Evolutionary conservation across 30 jellyfish, hydroid and myxozoan genomes (phyloP), one percentile per base, ranked within the genome.

Genomic region (Chironex yamaguchii): DNA sequence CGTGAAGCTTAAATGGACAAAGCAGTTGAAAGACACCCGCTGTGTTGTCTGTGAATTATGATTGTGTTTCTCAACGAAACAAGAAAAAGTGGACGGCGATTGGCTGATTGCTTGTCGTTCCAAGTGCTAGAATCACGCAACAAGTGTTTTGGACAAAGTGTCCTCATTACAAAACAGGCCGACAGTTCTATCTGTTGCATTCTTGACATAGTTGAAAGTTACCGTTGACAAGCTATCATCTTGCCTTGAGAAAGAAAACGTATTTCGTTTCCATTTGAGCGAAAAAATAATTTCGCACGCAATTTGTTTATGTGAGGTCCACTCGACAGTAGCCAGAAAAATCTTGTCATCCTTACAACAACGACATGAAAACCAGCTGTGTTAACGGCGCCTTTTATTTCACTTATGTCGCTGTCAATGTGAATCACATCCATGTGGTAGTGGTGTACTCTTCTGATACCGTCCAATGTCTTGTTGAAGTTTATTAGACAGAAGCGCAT

Each of bases 91-190:
- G 49, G 42, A 68, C 80, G 89, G 91, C 69, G 89, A 88, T 88
- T 88, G 96, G 96, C 36, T 33, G 32, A 35, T 13, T 54, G 71
- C 96, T 74, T 88, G 96, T 88, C 96, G 62, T 52, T 77, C 79
- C 58, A 81, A 88, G 89, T 88, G 96, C 79, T 88, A 53, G 70
- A 74, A 88, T 88, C 96, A 88, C 96, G 96, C 96, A 88, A 88
- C 96, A 82, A 74, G 92, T 88, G 92, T 79, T 88, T 64, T 9
- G 96, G 71, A 88, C 96, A 88, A 88, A 42, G 58, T 42, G 13
- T n/a, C n/a, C n/a, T n/a, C n/a, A n/a, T n/a, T n/a, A n/a, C n/a
- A n/a, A n/a, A n/a, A n/a, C n/a, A n/a, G n/a, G n/a, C n/a, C n/a
- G n/a, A n/a, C n/a, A n/a, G n/a, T n/a, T n/a, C 58, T 42, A 42